Base-by-base conservation (phyloP, 2,888 invertebrate genomes). In the Xestobium rufovillosum region DNA sequence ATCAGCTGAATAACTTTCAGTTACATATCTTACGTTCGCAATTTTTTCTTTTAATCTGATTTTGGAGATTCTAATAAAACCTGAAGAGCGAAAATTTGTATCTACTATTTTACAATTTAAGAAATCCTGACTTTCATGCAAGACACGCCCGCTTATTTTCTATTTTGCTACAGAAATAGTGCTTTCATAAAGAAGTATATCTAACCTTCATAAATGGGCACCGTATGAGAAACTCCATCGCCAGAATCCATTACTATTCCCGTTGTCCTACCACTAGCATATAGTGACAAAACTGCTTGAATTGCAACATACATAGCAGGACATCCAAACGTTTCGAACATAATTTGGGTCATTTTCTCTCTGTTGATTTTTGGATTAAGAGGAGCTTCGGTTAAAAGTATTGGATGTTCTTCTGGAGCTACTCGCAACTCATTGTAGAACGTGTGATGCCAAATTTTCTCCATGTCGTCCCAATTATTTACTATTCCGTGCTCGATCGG, bases 371-470 rank as follows among this genome's bases (percentile, higher is more conserved):
- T 83, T 12, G 85, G 80, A 55, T 83, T 82, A 31, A 88, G 70
- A 1, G 89, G 88, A 29, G 87, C 86, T 56, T 88, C 80, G 2
- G 85, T 80, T 43, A 86, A 71, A 52, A 90, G 71, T 19, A 88
- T 76, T 10, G 79, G 83, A 49, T 84, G 78, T 52, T 82, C 81
- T 62, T 89, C 88, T 0, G 89, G 88, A 2, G 87, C 82, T 8
- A 85, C 80, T 49, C 81, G 72, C 36, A 89, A 69, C 56, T 83
- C 83, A 56, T 80, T 84, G 70, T 85, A 88, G 66, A 87, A 88
- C 14, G 82, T 77, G 61, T 88, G 83, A 60, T 87, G 84, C 85
- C 87, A 88, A 50, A 89, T 79, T 63, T 86, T 88, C 65, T 89
- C 88, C 80, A 89, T 83, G 54, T 87, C 87, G 49, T 85, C 83